Base-by-base conservation (phyloP, 2,888 invertebrate species). In the Phyllotreta cruciferae region DNA sequence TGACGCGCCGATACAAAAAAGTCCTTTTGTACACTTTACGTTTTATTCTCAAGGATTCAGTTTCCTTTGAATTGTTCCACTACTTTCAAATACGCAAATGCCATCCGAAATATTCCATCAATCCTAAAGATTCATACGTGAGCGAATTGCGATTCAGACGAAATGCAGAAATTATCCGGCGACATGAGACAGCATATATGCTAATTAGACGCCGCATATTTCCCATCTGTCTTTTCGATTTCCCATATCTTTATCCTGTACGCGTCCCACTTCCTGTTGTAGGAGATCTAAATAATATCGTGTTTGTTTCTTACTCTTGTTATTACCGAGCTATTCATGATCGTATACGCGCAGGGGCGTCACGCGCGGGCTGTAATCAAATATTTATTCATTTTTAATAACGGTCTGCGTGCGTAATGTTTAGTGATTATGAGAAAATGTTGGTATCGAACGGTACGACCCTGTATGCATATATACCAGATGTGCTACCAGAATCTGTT, bases 221-320 rank as follows among this genome's bases (percentile, higher is more conserved):
- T 36, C 55, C 63, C 63, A 63, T 63, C 60, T 63, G 63, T 56
- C 63, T 55, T 52, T 55, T 63, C 50, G 52, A 63, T 63, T 63
- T 60, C 60, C 63, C 50, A 60, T 56, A 63, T 61, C 49, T 61
- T 35, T 36, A 49, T 55, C 34, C 47, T 34, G 49, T 56, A 60
- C n/a, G 60, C 60, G 60, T 56, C 63, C 56, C 63, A 63, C 60
- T 55, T 60, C 63, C 63, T 63, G 63, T 56, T 49, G 47, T 56
- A 56, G 60, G 38, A 53, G 56, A 54, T 39, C 34, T 24, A 49
- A 63, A 63, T 63, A 56, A 60, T 55, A 50, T 44, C 55, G 42
- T 56, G 38, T 55, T 60, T 53, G 47, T 14, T 49, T 55, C 56
- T 49, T 49, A 57, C 49, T 24, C 24, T 24, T 57, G 56, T 56